Evolutionary conservation across 2,113 vertebrate genomes (phyloP), one percentile per base, ranked within the genome.

Genomic region (Melospiza melodia): DNA sequence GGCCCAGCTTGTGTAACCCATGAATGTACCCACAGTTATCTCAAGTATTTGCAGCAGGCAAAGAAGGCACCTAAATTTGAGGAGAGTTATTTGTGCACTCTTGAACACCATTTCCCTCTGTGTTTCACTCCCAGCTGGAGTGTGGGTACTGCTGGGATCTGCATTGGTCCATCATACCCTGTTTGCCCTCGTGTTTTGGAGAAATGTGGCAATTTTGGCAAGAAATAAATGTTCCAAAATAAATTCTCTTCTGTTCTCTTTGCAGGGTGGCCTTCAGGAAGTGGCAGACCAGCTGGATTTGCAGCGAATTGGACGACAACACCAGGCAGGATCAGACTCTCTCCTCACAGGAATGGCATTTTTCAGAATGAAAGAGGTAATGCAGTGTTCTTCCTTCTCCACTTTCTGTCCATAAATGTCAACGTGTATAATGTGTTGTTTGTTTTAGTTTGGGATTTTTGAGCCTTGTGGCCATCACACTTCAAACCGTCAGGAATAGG

Each of bases 331-430:
- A 20, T 99, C 99, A 0, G 99, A 99, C 97, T 99, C 99, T 2
- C 97, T 99, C 90, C 98, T 99, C 82, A 99, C 99, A 0, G 99
- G 99, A 80, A 99, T 99, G 99, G 99, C 99, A 1, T 99, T 99
- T 97, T 99, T 99, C 97, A 98, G 99, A 96, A 99, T 99, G 99
- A 99, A 99, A 94, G 99, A 99, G 99, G 99, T 99, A 96, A 41
- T 67, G 69, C 21, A 8, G 9, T 30, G 20, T 24, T 61, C 37
- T 73, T 23, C 72, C 25, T 74, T 79, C 48, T 71, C 37, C 62
- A 22, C 12, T 52, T 84, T 11, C 37, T 52, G 1, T 12, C 72
- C 33, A 19, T 46, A 14, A 84, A 55, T 20, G 65, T 67, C 51
- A 81, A 13, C 14, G 5, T 28, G 15, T 11, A 10, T 30, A 58